Percentiles rank a stretch among this genome's conserved stretches.
Conservation (phyloP, 2,797 vertebrate genomes). For the Hapalemur alaotrensis region DNA sequence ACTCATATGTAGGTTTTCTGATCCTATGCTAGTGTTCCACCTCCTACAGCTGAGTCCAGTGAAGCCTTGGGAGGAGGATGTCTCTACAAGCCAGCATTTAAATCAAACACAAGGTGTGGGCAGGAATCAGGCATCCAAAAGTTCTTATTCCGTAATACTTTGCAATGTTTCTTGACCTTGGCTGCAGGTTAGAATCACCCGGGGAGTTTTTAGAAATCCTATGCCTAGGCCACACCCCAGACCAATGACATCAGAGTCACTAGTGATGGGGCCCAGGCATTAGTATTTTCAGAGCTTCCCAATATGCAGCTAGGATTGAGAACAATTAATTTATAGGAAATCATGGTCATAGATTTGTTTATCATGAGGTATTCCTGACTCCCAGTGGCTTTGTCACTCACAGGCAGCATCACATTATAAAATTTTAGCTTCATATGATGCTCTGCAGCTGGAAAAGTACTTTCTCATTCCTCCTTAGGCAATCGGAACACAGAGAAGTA, state of each 20-base stretch:
- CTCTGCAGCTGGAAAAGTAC: background rate
- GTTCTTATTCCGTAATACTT: background rate
- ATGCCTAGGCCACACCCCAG: background rate
- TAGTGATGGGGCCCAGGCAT: background rate
- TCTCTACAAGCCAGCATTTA: constrained; percentile 7
- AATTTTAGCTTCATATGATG: constrained; percentile 6
- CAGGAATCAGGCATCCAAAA: background rate
- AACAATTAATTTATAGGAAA: background rate
- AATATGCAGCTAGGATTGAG: background rate
- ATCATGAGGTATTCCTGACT: constrained; percentile 10
- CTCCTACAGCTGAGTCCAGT: background rate
- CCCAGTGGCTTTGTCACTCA: background rate
- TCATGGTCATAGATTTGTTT: background rate
- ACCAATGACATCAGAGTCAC: background rate
- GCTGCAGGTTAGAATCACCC: background rate
- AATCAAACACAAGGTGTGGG: background rate
- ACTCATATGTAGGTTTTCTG: background rate
- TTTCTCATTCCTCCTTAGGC: background rate
- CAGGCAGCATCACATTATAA: background rate
- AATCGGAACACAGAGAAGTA: constrained; percentile 24
- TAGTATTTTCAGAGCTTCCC: background rate
- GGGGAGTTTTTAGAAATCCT: background rate
- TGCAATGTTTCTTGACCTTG: background rate
- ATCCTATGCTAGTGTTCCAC: background rate
- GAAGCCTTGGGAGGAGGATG: background rate